These are phyloP conservation scores for Muraenolepis orangiensis DNA, from an alignment of 2,797 vertebrate genomes.

Conservation along the genomic window DNA sequence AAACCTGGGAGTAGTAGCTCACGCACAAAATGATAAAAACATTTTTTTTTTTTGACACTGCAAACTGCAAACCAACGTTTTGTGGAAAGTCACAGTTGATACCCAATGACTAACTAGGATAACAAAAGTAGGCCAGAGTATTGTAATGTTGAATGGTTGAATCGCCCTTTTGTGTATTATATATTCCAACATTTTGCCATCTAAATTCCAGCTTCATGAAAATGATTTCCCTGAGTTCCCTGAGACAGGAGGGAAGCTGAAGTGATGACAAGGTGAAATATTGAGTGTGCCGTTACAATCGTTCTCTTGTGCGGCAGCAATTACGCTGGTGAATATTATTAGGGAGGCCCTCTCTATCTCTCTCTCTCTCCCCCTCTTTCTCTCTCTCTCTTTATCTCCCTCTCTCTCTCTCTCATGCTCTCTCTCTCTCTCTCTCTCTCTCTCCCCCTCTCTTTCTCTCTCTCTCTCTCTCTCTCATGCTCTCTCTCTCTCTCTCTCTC, in stretches of 20 bases:
- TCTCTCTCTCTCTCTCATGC: too few species aligned
- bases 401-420: slow-evolving; percentile 11
- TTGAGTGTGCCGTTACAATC: slow-evolving; percentile 53
- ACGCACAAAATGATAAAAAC: background rate
- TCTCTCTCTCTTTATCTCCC: slow-evolving; percentile 17
- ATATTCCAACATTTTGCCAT: background rate
- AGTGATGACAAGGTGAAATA: slow-evolving; percentile 57
- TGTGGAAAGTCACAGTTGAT: background rate
- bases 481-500: too few species aligned
- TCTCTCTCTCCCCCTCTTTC: slow-evolving; percentile 29
- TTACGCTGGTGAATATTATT: slow-evolving; percentile 60
- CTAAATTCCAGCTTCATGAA: background rate
- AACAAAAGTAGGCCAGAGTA: background rate
- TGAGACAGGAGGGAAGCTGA: slow-evolving; percentile 33
- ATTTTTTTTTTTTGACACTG: background rate
- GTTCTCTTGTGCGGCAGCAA: slow-evolving; percentile 49
- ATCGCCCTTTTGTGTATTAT: background rate
- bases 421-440: slow-evolving; percentile 17
- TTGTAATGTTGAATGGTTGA: too few species aligned
- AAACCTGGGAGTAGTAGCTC: background rate
- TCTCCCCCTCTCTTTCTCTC: too few species aligned
- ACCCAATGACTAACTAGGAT: background rate
- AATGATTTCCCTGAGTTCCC: slow-evolving; percentile 2
- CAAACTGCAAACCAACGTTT: background rate
- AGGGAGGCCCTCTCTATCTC: slow-evolving; percentile 24